Percentiles rank a stretch among this genome's conserved stretches.
Evolutionary conservation across 2,888 invertebrate genomes (phyloP).

Genomic region (Synergus laeviventris): DNA sequence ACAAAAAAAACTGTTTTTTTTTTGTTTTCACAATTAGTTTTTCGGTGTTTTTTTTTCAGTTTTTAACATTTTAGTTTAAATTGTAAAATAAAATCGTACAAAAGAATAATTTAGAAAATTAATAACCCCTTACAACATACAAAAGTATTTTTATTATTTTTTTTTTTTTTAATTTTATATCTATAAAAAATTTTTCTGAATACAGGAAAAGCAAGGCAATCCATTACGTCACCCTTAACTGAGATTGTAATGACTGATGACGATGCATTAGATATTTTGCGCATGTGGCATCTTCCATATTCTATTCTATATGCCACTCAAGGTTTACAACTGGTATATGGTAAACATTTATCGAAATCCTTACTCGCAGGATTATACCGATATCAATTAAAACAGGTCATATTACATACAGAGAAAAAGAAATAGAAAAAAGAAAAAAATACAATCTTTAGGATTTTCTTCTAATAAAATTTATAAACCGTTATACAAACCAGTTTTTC

Average conservation of each 20-base stretch:
- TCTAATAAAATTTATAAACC: slow-evolving; percentile 2
- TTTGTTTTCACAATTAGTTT: no score
- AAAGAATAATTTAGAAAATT: not conserved
- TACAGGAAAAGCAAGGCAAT: slow-evolving; percentile 15
- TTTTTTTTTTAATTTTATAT: not conserved
- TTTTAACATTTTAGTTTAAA: no score
- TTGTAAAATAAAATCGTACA: no score
- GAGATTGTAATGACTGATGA: slow-evolving; percentile 19
- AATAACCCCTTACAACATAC: not conserved
- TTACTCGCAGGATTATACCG: not conserved
- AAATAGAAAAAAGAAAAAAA: not conserved
- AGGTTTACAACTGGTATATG: slow-evolving; percentile 35
- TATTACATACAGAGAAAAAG: not conserved
- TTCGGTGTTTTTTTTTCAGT: no score
- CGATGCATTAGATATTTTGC: slow-evolving; percentile 31
- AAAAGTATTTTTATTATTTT: not conserved
- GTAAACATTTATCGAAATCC: slow-evolving; percentile 17
- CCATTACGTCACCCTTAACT: slow-evolving; percentile 26
- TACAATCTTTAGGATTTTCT: not conserved
- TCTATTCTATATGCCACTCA: slow-evolving; percentile 16
- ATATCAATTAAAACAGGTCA: slow-evolving; percentile 21
- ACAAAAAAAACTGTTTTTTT: no score
- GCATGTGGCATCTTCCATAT: slow-evolving; percentile 26
- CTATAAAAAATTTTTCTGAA: not conserved
- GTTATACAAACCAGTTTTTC: slow-evolving; percentile 1